phyloP scores from a whole-genome alignment of 2,797 vertebrate species.

The Falco peregrinus region DNA sequence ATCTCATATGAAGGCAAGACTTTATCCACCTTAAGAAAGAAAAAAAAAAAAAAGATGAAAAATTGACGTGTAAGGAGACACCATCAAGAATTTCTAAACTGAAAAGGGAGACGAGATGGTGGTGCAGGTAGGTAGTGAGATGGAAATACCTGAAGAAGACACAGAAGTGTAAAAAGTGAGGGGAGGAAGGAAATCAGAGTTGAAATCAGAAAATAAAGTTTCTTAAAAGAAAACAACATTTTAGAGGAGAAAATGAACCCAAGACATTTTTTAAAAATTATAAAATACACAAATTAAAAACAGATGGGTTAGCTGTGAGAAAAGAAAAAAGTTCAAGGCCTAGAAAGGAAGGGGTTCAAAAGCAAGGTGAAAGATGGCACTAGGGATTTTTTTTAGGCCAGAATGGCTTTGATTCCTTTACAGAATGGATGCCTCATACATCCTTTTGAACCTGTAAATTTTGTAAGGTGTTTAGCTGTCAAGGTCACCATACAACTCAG shows the following conservation, averaged over 20 bases:
- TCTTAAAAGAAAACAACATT: background rate
- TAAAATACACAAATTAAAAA: background rate
- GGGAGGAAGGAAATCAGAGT: background rate
- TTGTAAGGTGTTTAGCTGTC: background rate
- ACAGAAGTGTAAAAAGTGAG: background rate
- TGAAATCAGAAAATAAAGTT: background rate
- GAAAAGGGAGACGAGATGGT: background rate
- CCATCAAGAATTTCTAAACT: background rate
- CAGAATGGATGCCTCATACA: background rate
- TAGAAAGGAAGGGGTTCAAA: background rate
- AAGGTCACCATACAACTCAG: background rate
- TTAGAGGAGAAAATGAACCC: background rate
- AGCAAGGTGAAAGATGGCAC: background rate
- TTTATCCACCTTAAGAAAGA: background rate
- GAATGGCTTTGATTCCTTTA: background rate
- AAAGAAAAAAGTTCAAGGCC: background rate
- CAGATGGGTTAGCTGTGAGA: background rate
- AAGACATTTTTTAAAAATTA: background rate
- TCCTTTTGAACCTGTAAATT: background rate
- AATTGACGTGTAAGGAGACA: background rate
- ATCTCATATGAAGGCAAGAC: background rate
- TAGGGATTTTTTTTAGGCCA: background rate
- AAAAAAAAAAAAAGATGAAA: background rate
- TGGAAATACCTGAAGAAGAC: background rate
- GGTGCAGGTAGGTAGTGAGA: background rate